Percentiles rank a stretch among this genome's conserved stretches.
These are phyloP conservation scores for Syncerus caffer DNA, from an alignment of 2,797 vertebrate species.

Conservation along the genomic window DNA sequence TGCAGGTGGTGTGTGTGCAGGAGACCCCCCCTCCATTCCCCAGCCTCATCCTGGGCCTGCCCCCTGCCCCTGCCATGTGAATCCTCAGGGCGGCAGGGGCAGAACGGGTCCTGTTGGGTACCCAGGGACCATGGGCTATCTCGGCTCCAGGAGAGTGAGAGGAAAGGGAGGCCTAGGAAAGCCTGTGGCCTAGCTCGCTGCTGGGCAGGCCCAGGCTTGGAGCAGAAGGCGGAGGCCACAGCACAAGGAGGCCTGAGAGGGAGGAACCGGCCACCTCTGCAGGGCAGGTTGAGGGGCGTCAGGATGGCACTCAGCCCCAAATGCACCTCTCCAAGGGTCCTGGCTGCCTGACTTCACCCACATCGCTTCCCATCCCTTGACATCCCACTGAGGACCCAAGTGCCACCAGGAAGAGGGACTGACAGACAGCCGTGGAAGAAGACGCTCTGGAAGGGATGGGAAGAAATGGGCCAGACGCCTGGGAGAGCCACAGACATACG, in stretches of 20 bases:
- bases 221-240: background rate
- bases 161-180: background rate
- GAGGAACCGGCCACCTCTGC: background rate
- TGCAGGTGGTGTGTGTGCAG: constrained; percentile 69
- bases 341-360: background rate
- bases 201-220: background rate
- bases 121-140: rapidly evolving
- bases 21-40: constrained; percentile 66
- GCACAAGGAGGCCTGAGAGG: background rate
- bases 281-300: background rate
- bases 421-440: background rate
- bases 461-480: rapidly evolving
- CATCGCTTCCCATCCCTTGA: rapidly evolving
- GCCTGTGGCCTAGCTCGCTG: background rate
- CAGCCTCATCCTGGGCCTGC: constrained; percentile 66
- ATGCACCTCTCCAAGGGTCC: background rate
- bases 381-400: background rate
- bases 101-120: background rate
- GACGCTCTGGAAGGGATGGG: no score
- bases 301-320: rapidly evolving
- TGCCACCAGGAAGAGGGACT: background rate
- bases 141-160: rapidly evolving
- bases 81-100: background rate
- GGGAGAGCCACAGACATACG: rapidly evolving
- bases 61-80: constrained; percentile 73